phyloP scores from a whole-genome alignment of 2,113 vertebrate genomes.

The Callithrix jacchus region DNA sequence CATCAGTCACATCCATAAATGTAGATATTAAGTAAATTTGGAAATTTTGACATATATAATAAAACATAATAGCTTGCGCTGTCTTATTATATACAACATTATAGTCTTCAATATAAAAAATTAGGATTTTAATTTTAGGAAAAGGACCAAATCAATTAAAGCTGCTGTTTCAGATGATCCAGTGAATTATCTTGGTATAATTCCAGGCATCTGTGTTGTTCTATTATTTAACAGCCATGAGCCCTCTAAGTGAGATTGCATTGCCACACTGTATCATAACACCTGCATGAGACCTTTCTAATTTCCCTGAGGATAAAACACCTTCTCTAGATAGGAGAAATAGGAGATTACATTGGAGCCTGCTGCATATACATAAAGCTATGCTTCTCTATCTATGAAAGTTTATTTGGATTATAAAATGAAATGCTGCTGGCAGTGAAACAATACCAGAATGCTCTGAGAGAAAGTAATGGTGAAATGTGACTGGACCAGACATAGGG shows the following conservation, averaged over 20 bases:
- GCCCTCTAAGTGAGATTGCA: not conserved
- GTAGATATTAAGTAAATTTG: not conserved
- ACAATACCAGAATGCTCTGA: not conserved
- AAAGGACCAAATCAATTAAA: not conserved
- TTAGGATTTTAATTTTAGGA: not conserved
- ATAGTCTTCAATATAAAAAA: not conserved
- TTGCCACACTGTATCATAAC: not conserved
- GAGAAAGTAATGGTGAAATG: not conserved
- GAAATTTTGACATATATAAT: not conserved
- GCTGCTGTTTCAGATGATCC: not conserved
- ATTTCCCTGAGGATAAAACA: not conserved
- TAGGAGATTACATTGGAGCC: not conserved
- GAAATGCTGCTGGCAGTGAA: not conserved
- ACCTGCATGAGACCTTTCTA: not conserved
- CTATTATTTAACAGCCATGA: not conserved
- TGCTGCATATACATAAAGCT: not conserved
- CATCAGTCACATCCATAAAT: not conserved
- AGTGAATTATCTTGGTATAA: not conserved
- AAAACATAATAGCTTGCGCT: not conserved
- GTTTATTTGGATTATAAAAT: not conserved
- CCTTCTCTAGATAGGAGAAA: not conserved
- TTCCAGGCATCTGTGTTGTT: not conserved
- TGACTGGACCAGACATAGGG: not conserved
- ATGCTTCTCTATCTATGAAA: not conserved
- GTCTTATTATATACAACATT: not conserved